Evolutionary conservation across 1,140 invertebrate species (phyloP).

Genomic region (Callitettix versicolor): DNA sequence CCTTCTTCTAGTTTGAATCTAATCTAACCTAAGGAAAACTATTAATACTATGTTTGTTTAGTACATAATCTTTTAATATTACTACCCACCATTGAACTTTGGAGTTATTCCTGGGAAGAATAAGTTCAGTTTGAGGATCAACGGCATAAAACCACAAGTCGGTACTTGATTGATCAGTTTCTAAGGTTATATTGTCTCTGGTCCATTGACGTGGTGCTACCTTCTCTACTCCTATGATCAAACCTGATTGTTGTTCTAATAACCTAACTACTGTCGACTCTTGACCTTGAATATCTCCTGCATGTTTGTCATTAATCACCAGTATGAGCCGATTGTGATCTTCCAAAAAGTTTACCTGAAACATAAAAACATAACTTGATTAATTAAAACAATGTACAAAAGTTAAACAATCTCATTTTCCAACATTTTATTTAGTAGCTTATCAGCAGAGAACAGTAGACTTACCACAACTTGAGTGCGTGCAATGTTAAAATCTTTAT

Average conservation of each 20-base stretch:
- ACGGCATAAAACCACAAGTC: slow-evolving; percentile 80
- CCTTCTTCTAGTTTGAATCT: too few relatives aligned
- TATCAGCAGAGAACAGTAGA: too few relatives aligned
- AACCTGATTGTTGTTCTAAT: slow-evolving; percentile 58
- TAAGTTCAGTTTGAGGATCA: slow-evolving; percentile 64
- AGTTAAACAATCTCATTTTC: too few relatives aligned
- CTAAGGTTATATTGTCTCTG: slow-evolving; percentile 56
- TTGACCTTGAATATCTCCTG: slow-evolving; percentile 54
- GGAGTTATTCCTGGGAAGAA: slow-evolving; percentile 58
- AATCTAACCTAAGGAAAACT: too few relatives aligned
- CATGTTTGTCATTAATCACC: slow-evolving; percentile 60
- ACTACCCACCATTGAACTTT: slow-evolving; percentile 58
- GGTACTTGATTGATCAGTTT: slow-evolving; percentile 60
- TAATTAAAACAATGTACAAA: background rate
- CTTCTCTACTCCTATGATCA: slow-evolving; percentile 68
- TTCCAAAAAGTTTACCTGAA: slow-evolving; percentile 50
- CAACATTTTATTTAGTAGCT: too few relatives aligned
- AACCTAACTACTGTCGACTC: slow-evolving; percentile 52
- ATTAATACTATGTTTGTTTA: too few relatives aligned
- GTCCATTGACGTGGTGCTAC: slow-evolving; percentile 55
- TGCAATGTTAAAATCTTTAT: slow-evolving; percentile 45
- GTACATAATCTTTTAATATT: too few relatives aligned
- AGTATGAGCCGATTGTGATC: slow-evolving; percentile 64
- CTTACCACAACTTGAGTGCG: slow-evolving; percentile 52
- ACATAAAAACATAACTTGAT: background rate